A percentile compares a stretch with the other conserved stretches of the same genome.
Conservation (phyloP, 2,888 invertebrate genomes). For the Xanthia togata region DNA sequence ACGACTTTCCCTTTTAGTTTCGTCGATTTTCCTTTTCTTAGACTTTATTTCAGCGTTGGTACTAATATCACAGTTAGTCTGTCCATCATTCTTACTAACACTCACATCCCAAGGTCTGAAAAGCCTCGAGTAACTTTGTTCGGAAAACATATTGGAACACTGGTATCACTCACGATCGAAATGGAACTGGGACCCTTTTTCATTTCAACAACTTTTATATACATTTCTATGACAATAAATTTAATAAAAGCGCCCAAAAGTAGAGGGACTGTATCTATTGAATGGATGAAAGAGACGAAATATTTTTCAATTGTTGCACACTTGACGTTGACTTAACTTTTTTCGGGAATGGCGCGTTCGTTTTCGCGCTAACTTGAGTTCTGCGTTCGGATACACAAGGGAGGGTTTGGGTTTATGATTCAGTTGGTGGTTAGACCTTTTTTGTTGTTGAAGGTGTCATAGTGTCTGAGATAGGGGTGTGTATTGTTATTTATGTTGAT, state of each 20-base stretch:
- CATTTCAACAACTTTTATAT: slow-evolving; percentile 89
- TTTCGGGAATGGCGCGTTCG: slow-evolving; percentile 62
- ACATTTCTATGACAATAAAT: slow-evolving; percentile 90
- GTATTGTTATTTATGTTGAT: slow-evolving; percentile 90
- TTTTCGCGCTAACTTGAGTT: slow-evolving; percentile 58
- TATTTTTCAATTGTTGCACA: slow-evolving; percentile 90
- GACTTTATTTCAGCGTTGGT: slow-evolving; percentile 67
- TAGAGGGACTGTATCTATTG: slow-evolving; percentile 86
- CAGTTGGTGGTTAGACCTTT: slow-evolving; percentile 65
- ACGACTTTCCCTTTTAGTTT: slow-evolving; percentile 82
- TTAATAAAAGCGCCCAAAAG: slow-evolving; percentile 87
- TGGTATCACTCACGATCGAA: slow-evolving; percentile 79
- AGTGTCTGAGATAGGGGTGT: slow-evolving; percentile 90
- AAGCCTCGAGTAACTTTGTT: slow-evolving; percentile 87
- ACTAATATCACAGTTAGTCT: slow-evolving; percentile 61
- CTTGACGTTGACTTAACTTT: slow-evolving; percentile 74
- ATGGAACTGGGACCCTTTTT: slow-evolving; percentile 86
- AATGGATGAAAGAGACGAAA: slow-evolving; percentile 89
- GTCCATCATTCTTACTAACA: slow-evolving; percentile 75
- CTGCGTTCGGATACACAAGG: slow-evolving; percentile 60
- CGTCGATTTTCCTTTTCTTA: slow-evolving; percentile 77
- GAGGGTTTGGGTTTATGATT: slow-evolving; percentile 59
- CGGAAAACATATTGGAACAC: slow-evolving; percentile 81
- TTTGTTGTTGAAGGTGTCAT: slow-evolving; percentile 72
- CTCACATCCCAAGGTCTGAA: slow-evolving; percentile 92